Evolutionary conservation across 2,113 vertebrate species (phyloP).

Genomic region (Equus przewalskii): DNA sequence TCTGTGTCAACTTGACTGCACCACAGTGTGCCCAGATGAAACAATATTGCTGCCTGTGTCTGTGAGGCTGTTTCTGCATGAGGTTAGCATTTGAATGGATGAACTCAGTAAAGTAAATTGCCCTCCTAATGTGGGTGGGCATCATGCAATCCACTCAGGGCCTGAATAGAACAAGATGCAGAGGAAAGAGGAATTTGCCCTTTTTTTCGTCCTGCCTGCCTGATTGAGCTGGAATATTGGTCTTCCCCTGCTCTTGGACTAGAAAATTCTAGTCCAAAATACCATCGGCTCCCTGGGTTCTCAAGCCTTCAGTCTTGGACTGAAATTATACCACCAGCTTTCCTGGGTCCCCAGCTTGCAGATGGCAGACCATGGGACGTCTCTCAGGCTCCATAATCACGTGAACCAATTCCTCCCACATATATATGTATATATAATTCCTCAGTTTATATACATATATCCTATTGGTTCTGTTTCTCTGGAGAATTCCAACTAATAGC

Average conservation of each 20-base stretch:
- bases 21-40: not conserved
- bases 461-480: not conserved
- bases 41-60: not conserved
- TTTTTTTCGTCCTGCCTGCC: not conserved
- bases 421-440: too few relatives aligned
- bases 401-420: not conserved
- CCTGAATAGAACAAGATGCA: not conserved
- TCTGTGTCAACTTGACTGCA: not conserved
- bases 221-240: not conserved
- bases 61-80: not conserved
- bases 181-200: not conserved
- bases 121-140: not conserved
- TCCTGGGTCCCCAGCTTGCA: not conserved
- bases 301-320: not conserved
- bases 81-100: not conserved
- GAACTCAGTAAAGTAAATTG: not conserved
- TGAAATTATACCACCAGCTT: not conserved
- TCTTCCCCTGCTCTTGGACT: not conserved
- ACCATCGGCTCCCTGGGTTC: not conserved
- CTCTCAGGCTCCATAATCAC: not conserved
- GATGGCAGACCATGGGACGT: not conserved
- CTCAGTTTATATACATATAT: too few relatives aligned
- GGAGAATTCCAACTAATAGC: not conserved
- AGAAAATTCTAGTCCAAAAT: not conserved
- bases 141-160: not conserved